Conservation (phyloP, 2,113 vertebrate genomes). For the Tautogolabrus adspersus region DNA sequence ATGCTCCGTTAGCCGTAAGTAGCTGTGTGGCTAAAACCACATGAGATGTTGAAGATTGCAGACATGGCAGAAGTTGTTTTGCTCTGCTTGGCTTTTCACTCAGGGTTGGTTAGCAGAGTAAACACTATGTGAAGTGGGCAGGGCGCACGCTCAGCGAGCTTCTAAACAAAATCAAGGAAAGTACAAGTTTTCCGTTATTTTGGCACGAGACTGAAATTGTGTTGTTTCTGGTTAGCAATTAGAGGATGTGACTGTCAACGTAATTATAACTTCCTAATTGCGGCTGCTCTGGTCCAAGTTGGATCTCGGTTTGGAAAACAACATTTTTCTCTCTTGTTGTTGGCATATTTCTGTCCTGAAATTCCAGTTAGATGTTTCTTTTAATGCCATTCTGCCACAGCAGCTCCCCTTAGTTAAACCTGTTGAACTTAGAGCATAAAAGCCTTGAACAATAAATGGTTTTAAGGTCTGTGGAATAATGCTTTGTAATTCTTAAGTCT, state of each 20-base stretch:
- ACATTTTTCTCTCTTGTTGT: conserved; percentile 6
- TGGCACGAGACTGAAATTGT: conserved; percentile 46
- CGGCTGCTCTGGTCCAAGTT: conserved; percentile 36
- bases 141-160: conserved; percentile 10
- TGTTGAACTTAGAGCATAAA: conserved; percentile 2
- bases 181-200: conserved; percentile 53
- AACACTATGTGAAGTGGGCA: conserved; percentile 62
- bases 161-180: conserved; percentile 66
- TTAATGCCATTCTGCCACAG: conserved; percentile 12
- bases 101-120: conserved; percentile 57
- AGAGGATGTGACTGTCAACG: conserved; percentile 55
- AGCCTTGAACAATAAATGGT: background rate
- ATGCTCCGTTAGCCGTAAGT: conserved; percentile 40
- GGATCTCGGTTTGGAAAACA: conserved; percentile 44
- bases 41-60: conserved; percentile 55
- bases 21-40: conserved; percentile 54
- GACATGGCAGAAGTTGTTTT: conserved; percentile 37
- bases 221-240: conserved; percentile 61
- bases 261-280: conserved; percentile 73
- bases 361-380: conserved; percentile 42
- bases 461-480: background rate
- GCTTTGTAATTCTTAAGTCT: background rate
- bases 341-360: conserved; percentile 19
- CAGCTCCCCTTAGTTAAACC: conserved; percentile 13
- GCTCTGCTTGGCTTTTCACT: conserved; percentile 35